Evolutionary conservation across 2,888 invertebrate genomes (phyloP), one percentile per base, ranked within the genome.

Genomic region (Alsophila aescularia): DNA sequence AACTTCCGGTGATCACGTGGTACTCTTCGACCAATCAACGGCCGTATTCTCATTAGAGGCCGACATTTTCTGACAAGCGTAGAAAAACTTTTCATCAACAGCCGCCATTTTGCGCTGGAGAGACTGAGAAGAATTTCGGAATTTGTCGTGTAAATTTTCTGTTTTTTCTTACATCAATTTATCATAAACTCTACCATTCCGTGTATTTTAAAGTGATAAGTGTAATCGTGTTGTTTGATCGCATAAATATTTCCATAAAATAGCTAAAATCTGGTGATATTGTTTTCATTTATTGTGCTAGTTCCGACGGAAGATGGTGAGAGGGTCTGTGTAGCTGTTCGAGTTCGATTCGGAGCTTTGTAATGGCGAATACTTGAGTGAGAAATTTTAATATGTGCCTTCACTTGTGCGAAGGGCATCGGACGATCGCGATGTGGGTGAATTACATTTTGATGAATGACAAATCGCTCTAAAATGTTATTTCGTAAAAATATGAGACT

Each of bases 51-150:
- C 85, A 83, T 79, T 86, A 80, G 85, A 88, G 92, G 89, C 92
- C 90, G 92, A 92, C 92, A 90, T 91, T 91, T 95, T 95, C 95
- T 96, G 96, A 96, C 96, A 96, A 96, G 96, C 96, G 96, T 96
- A 96, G 95, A 96, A 96, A 96, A 96, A 96, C 95, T 96, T 96
- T 94, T 96, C 96, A 96, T 96, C 96, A 96, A 96, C 95, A 96
- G 96, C 96, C 96, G 96, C 97, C 97, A 97, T 97, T 95, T 97
- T 97, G 96, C 94, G 94, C 94, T 94, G 94, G 93, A 93, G 93
- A 93, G 94, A 94, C 94, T 94, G 93, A 93, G 94, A 93, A 93
- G 94, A 94, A 94, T 93, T 95, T 94, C 93, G 93, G 93, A 93
- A 93, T 93, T 94, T 93, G 93, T 93, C 93, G 92, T 93, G 92